These are phyloP conservation scores for Pangasianodon hypophthalmus DNA, from an alignment of 2,113 vertebrate species.

Conservation along the genomic window DNA sequence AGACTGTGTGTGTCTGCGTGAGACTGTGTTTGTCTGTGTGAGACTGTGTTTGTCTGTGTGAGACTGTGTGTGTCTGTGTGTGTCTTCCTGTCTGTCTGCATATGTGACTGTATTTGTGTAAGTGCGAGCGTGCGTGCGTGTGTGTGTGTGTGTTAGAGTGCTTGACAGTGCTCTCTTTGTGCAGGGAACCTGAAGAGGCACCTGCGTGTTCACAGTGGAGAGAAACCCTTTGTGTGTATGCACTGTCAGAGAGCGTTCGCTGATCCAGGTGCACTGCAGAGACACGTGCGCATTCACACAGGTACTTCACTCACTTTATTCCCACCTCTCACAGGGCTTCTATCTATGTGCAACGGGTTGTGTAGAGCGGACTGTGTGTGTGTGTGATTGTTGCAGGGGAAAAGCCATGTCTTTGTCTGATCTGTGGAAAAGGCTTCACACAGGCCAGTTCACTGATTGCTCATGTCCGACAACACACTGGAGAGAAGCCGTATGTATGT, in stretches of 20 bases:
- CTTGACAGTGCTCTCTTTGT: constrained; percentile 25
- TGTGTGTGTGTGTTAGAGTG: not conserved
- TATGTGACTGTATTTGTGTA: not conserved
- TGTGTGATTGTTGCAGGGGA: constrained; percentile 79
- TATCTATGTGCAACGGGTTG: not conserved
- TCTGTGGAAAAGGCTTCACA: constrained; percentile 96
- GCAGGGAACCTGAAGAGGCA: constrained; percentile 95
- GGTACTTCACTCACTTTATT: constrained; percentile 67
- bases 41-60: not conserved
- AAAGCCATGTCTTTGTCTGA: constrained; percentile 91
- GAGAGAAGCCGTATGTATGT: constrained; percentile 97
- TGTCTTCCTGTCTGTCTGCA: not conserved
- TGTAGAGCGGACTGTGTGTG: not conserved
- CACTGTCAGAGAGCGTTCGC: constrained; percentile 95
- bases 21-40: not conserved
- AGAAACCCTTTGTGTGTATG: constrained; percentile 91
- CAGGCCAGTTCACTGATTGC: constrained; percentile 97
- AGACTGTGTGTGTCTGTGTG: not conserved
- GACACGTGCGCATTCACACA: constrained; percentile 95
- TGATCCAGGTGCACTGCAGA: constrained; percentile 90
- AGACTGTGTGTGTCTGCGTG: not conserved
- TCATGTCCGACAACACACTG: constrained; percentile 95
- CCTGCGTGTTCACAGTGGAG: constrained; percentile 94
- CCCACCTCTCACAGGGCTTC: not conserved
- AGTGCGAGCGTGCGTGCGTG: not conserved